Evolutionary conservation across 2,888 invertebrate genomes (phyloP).

Genomic region (Lasioglossum oenotherae): DNA sequence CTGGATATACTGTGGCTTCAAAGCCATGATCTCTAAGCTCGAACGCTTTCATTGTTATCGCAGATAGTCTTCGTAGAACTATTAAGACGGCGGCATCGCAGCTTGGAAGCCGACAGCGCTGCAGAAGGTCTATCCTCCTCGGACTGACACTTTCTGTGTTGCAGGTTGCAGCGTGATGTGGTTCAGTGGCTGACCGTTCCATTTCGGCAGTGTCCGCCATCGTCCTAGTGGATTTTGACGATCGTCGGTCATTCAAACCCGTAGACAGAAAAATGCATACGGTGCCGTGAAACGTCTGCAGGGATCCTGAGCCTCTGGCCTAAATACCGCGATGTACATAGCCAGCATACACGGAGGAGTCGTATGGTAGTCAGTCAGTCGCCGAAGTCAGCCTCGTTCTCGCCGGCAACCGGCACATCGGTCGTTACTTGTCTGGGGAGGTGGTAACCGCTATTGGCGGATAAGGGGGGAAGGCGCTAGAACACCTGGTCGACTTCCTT

Average conservation of each 20-base stretch:
- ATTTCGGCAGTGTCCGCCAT: neutral
- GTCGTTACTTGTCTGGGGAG: slow-evolving; percentile 62
- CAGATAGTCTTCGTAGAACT: neutral
- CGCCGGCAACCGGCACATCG: slow-evolving; percentile 73
- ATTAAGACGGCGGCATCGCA: neutral
- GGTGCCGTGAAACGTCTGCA: neutral
- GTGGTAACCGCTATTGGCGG: slow-evolving; percentile 51
- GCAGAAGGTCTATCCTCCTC: neutral
- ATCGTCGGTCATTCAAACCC: neutral
- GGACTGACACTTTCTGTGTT: neutral
- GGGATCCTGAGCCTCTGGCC: slow-evolving; percentile 52
- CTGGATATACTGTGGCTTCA: neutral
- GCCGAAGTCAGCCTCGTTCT: slow-evolving; percentile 70
- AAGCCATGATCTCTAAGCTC: neutral
- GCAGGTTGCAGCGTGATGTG: neutral
- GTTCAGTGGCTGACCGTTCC: neutral
- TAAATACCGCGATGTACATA: slow-evolving; percentile 68
- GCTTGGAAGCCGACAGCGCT: neutral
- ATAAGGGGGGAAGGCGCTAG: slow-evolving; percentile 65
- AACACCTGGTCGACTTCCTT: slow-evolving; percentile 81
- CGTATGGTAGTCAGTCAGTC: slow-evolving; percentile 67
- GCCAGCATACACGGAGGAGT: slow-evolving; percentile 51
- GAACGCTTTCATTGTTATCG: neutral
- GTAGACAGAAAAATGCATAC: neutral
- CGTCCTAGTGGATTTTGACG: neutral